Conservation (phyloP, 2,888 invertebrate species). For the Torymus tubicola region DNA sequence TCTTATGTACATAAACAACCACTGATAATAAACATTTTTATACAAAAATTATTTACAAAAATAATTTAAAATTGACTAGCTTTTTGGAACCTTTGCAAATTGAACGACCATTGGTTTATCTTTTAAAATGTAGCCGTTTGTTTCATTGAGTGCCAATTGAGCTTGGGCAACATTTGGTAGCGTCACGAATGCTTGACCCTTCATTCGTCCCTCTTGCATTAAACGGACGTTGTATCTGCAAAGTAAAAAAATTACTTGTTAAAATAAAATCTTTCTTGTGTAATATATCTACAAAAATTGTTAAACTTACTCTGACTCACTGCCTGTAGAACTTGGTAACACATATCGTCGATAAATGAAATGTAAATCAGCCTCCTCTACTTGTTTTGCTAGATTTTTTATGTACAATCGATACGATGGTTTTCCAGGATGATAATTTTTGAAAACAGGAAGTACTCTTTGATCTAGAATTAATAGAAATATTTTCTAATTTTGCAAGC, state of each 20-base stretch:
- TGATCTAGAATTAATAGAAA: conserved; percentile 78
- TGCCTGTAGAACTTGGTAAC: conserved; percentile 71
- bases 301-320: conserved; percentile 59
- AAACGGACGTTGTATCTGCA: conserved; percentile 83
- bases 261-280: conserved; percentile 54
- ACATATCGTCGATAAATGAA: conserved; percentile 86
- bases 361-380: conserved; percentile 85
- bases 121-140: conserved; percentile 91
- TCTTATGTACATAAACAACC: too few relatives aligned
- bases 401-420: conserved; percentile 92
- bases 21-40: background rate
- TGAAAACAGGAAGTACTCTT: conserved; percentile 86
- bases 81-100: conserved; percentile 80
- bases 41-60: conserved; percentile 44
- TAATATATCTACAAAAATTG: background rate
- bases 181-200: conserved; percentile 95
- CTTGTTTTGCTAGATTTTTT: conserved; percentile 92
- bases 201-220: conserved; percentile 97
- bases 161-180: conserved; percentile 85
- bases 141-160: conserved; percentile 86
- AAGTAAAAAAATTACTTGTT: conserved; percentile 61
- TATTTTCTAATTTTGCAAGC: background rate
- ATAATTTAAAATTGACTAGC: conserved; percentile 53
- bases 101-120: conserved; percentile 95
- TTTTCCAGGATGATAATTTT: conserved; percentile 89